Evolutionary conservation across 2,797 vertebrate species (phyloP).

Genomic region (Threskiornis aethiopicus): DNA sequence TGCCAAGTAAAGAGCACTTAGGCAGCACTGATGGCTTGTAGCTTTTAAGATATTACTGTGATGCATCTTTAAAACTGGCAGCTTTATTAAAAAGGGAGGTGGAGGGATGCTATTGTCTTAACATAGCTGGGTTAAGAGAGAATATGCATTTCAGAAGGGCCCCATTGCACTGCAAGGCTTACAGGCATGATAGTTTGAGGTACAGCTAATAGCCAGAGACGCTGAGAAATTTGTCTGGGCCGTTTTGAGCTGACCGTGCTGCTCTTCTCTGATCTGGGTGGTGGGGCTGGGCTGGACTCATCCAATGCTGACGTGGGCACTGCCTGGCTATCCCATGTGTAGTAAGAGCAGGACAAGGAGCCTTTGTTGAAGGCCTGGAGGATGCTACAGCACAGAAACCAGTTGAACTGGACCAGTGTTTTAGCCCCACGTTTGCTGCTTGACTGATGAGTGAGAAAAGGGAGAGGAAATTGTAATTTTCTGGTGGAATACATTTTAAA

Average conservation of each 20-base stretch:
- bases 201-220: neutral
- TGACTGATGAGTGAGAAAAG: neutral
- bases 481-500: neutral
- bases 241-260: fast-evolving
- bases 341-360: neutral
- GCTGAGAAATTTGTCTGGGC: neutral
- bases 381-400: neutral
- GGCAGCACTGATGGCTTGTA: constrained; percentile 14
- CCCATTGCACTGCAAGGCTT: fast-evolving
- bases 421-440: neutral
- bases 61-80: constrained; percentile 31
- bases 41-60: constrained; percentile 39
- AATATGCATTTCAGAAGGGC: neutral
- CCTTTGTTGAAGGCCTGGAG: neutral
- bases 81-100: constrained; percentile 58
- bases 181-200: neutral
- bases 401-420: neutral
- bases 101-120: constrained; percentile 2
- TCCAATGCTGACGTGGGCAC: neutral
- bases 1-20: constrained; percentile 19
- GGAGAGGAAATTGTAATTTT: neutral
- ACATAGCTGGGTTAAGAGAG: neutral
- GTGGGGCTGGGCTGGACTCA: neutral
- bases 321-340: neutral
- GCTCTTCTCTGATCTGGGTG: neutral